Conservation (phyloP, 2,888 invertebrate species). For the Drosophila nr. fundita region DNA sequence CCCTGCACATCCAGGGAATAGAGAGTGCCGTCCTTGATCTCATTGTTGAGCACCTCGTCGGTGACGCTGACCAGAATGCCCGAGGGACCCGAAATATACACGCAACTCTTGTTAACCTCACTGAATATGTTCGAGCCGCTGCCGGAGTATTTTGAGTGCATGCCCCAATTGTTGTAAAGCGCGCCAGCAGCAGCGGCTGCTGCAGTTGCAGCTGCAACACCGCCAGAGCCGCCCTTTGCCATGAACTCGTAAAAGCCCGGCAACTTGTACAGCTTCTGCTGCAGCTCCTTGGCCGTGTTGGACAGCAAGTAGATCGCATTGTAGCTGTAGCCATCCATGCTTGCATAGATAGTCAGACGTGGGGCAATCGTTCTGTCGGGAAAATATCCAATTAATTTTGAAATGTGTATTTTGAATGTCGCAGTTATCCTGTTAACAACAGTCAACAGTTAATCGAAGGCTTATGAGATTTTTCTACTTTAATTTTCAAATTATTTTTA, state of each 20-base stretch:
- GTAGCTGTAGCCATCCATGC: slow-evolving; percentile 89
- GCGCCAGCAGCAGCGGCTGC: slow-evolving; percentile 45
- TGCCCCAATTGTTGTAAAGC: slow-evolving; percentile 75
- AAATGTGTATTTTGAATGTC: neutral
- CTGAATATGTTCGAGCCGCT: slow-evolving; percentile 85
- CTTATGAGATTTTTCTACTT: neutral
- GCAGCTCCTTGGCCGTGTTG: slow-evolving; percentile 88
- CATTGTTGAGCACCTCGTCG: slow-evolving; percentile 93
- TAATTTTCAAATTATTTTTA: neutral
- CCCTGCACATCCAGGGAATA: slow-evolving; percentile 87
- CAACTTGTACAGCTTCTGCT: slow-evolving; percentile 88
- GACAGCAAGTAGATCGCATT: slow-evolving; percentile 92
- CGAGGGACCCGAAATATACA: slow-evolving; percentile 93
- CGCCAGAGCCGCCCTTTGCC: slow-evolving; percentile 74
- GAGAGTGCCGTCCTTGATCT: slow-evolving; percentile 91
- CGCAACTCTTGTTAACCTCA: slow-evolving; percentile 86
- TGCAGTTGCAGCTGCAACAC: slow-evolving; percentile 31
- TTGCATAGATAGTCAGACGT: slow-evolving; percentile 93
- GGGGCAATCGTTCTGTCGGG: slow-evolving; percentile 88
- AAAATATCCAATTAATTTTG: neutral
- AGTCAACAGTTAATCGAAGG: neutral
- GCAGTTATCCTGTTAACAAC: neutral
- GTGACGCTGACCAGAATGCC: slow-evolving; percentile 93
- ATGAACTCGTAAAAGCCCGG: slow-evolving; percentile 85
- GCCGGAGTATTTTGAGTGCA: slow-evolving; percentile 85